Evolutionary conservation across 1,140 invertebrate species (phyloP).

Genomic region (Lepidurus packardi): DNA sequence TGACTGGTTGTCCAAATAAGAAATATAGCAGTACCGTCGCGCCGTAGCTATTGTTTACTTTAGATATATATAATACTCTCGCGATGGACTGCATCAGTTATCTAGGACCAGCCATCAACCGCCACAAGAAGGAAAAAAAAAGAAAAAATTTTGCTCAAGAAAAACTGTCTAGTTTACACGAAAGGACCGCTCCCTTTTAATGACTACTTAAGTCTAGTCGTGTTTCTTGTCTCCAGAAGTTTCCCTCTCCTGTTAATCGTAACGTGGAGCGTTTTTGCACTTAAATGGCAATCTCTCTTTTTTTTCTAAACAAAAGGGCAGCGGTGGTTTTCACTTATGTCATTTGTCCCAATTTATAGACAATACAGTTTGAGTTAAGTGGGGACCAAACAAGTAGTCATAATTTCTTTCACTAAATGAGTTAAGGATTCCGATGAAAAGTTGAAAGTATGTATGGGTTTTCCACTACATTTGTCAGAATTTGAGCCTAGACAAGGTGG

Average conservation of each 20-base stretch:
- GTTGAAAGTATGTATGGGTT: neutral
- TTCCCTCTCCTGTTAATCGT: neutral
- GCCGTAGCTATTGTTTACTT: constrained; percentile 15
- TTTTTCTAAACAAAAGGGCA: neutral
- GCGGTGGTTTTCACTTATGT: neutral
- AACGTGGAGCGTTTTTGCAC: neutral
- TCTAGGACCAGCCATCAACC: neutral
- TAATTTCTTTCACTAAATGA: neutral
- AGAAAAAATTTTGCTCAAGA: neutral
- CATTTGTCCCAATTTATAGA: neutral
- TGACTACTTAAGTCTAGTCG: neutral
- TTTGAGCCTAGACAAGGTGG: neutral
- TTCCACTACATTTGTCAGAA: neutral
- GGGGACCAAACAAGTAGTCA: neutral
- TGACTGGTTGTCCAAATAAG: constrained; percentile 14
- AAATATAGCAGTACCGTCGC: constrained; percentile 21
- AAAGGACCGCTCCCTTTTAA: constrained; percentile 18
- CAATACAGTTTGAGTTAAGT: neutral
- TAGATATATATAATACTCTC: neutral
- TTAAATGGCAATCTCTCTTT: neutral
- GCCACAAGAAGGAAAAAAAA: neutral
- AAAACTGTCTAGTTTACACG: neutral
- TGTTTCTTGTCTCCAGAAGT: neutral
- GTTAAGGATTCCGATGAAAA: neutral
- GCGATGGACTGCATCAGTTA: neutral